Percentiles rank a stretch among this genome's conserved stretches.
These are phyloP conservation scores for Sus cebifrons DNA, from an alignment of 2,797 vertebrate genomes.

Conservation along the genomic window DNA sequence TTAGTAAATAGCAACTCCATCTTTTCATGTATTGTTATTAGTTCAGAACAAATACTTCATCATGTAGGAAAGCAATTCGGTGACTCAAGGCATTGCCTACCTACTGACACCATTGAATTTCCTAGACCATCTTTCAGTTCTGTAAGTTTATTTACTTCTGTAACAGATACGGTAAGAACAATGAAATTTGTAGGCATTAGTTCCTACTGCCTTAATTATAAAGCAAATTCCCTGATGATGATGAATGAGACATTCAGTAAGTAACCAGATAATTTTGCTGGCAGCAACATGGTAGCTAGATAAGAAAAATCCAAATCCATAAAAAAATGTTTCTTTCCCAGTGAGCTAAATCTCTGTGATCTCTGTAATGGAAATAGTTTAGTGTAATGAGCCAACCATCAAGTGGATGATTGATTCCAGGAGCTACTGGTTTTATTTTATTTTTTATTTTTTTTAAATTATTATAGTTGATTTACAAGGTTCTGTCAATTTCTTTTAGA, in stretches of 20 bases:
- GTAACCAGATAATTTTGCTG: slow-evolving; percentile 49
- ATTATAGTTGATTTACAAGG: too few species aligned
- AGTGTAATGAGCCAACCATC: background rate
- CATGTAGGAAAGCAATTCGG: background rate
- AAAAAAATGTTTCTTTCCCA: background rate
- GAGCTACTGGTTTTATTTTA: too few species aligned
- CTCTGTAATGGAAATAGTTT: background rate
- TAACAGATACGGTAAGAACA: background rate
- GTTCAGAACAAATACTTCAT: slow-evolving; percentile 14
- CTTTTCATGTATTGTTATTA: background rate
- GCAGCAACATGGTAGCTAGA: background rate
- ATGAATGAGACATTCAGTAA: background rate
- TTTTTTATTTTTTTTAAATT: too few species aligned
- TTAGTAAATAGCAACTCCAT: background rate
- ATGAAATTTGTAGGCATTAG: background rate
- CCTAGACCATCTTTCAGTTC: background rate
- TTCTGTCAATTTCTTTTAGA: too few species aligned
- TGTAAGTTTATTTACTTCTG: background rate
- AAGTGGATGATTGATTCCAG: background rate
- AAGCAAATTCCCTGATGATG: slow-evolving; percentile 28
- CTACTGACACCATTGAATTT: background rate
- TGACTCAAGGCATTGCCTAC: background rate
- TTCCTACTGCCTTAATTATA: slow-evolving; percentile 2
- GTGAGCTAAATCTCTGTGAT: slow-evolving; percentile 7
- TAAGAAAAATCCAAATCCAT: background rate